Evolutionary conservation across 2,797 vertebrate genomes (phyloP).

Genomic region (Bradypodion pumilum): DNA sequence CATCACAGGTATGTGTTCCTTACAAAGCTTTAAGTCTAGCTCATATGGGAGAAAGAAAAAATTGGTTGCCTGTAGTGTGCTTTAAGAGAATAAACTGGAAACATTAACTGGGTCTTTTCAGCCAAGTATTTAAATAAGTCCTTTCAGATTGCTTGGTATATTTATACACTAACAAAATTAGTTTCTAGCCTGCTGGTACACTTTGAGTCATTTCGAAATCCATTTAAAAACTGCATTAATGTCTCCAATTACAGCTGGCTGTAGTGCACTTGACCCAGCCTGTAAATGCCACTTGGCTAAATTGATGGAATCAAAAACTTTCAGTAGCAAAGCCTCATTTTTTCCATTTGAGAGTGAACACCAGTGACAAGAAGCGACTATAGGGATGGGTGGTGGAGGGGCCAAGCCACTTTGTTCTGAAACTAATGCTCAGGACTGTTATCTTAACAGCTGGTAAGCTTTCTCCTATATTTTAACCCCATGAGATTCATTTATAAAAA

Average conservation of each 20-base stretch:
- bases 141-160: constrained; percentile 57
- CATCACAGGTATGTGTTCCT: not conserved
- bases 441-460: not conserved
- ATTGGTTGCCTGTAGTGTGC: not conserved
- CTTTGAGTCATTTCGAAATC: constrained; percentile 63
- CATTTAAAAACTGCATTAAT: constrained; percentile 70
- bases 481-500: not conserved
- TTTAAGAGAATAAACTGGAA: constrained; percentile 57
- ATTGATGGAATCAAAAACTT: constrained; percentile 47
- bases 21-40: not conserved
- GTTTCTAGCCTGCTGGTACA: constrained; percentile 56
- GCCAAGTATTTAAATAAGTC: constrained; percentile 59
- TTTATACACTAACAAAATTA: constrained; percentile 70
- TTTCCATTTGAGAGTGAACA: constrained; percentile 30
- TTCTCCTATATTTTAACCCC: not conserved
- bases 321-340: constrained; percentile 27
- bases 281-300: constrained; percentile 56
- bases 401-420: constrained; percentile 18
- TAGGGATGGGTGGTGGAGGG: not conserved
- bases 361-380: not conserved
- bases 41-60: not conserved
- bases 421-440: not conserved
- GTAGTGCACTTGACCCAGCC: constrained; percentile 54
- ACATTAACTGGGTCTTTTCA: constrained; percentile 52
- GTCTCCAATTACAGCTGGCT: constrained; percentile 64